Evolutionary conservation across 2,888 invertebrate genomes (phyloP).

Genomic region (Xestia ashworthii): DNA sequence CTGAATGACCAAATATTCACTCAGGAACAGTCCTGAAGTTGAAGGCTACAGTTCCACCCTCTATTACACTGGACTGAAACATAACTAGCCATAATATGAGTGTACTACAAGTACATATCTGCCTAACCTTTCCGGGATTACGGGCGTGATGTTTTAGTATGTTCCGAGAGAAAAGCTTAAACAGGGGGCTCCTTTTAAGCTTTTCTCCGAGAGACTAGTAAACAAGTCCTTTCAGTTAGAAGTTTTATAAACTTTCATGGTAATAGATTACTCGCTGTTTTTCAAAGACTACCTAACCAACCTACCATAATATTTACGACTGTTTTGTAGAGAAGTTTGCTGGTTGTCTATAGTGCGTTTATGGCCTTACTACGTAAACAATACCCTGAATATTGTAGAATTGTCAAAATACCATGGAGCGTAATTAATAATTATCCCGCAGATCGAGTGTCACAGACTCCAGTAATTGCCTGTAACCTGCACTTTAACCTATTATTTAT

Average conservation of each 20-base stretch:
- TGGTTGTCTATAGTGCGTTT: not conserved
- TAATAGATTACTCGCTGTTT: not conserved
- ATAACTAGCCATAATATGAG: not conserved
- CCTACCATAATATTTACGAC: not conserved
- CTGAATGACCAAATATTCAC: not conserved
- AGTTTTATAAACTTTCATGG: not conserved
- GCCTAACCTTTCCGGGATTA: not conserved
- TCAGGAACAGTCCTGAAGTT: not conserved
- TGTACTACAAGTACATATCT: not conserved
- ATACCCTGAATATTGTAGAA: not conserved
- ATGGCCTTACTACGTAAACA: not conserved
- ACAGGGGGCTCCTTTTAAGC: not conserved
- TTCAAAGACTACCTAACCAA: not conserved
- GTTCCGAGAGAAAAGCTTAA: not conserved
- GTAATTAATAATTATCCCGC: not conserved
- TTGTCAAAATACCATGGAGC: not conserved
- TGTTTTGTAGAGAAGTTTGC: not conserved
- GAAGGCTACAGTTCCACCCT: not conserved
- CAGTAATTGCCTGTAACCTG: not conserved
- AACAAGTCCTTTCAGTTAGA: not conserved
- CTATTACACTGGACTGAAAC: not conserved
- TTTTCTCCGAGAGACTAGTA: not conserved
- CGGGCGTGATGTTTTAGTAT: not conserved
- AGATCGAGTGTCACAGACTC: not conserved
- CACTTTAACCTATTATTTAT: constrained; percentile 18